Percentiles rank a stretch among this genome's conserved stretches.
phyloP scores from a whole-genome alignment of 2,113 vertebrate genomes.

The Ariopsis seemanni region DNA sequence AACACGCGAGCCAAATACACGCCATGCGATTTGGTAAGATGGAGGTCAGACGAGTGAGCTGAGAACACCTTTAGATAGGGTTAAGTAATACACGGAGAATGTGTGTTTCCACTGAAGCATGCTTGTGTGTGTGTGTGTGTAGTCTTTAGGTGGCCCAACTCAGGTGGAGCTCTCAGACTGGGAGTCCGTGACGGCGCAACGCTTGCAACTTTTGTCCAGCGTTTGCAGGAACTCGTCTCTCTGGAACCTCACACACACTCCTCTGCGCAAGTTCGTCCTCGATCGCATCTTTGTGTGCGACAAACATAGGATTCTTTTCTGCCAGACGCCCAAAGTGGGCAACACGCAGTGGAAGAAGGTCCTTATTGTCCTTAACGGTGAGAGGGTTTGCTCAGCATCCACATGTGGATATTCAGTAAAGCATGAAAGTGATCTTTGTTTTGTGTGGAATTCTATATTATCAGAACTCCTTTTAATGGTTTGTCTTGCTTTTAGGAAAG shows the following conservation, averaged over 20 bases:
- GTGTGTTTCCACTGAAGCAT: not conserved
- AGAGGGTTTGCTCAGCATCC: conserved; percentile 21
- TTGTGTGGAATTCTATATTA: not conserved
- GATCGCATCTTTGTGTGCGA: conserved; percentile 98
- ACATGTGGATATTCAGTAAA: not conserved
- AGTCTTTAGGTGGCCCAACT: conserved; percentile 73
- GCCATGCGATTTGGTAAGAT: no score
- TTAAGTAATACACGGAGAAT: not conserved
- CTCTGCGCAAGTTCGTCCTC: conserved; percentile 90
- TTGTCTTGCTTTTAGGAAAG: conserved; percentile 71
- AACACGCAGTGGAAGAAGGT: conserved; percentile 99
- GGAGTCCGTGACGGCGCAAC: conserved; percentile 73
- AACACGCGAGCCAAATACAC: no score
- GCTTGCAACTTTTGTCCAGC: conserved; percentile 78
- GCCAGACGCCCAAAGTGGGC: conserved; percentile 98
- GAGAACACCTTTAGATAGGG: not conserved
- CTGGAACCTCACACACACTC: conserved; percentile 84
- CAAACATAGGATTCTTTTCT: conserved; percentile 96
- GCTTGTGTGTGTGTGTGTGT: conserved; percentile 48
- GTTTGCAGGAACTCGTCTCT: conserved; percentile 82
- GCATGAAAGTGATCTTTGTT: not conserved
- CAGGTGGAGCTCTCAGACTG: conserved; percentile 65
- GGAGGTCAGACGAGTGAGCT: not conserved
- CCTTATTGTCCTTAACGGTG: conserved; percentile 95
- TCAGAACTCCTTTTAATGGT: not conserved